Conservation (phyloP, 2,113 vertebrate species). For the Panthera uncia region DNA sequence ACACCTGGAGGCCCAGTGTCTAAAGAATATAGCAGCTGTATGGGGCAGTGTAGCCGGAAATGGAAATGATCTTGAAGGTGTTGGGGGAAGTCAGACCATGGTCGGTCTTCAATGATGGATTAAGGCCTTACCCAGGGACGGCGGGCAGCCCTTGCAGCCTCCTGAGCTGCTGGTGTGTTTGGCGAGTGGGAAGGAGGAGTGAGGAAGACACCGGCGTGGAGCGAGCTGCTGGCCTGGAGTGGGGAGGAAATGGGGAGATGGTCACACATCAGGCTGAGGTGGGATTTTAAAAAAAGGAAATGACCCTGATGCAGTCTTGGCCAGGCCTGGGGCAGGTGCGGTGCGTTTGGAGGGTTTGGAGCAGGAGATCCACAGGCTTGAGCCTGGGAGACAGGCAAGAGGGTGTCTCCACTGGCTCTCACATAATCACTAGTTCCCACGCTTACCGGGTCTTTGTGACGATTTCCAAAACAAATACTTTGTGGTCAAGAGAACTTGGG, state of each 20-base stretch:
- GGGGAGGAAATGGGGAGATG: fast-evolving
- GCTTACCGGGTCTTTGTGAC: neutral
- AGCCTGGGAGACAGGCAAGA: neutral
- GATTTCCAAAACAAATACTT: neutral
- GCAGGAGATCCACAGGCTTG: neutral
- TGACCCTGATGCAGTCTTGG: fast-evolving
- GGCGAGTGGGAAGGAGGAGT: neutral
- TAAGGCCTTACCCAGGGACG: neutral
- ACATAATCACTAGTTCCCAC: fast-evolving
- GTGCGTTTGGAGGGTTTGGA: neutral
- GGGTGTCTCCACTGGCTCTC: neutral
- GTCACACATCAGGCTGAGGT: fast-evolving
- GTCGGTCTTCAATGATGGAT: fast-evolving
- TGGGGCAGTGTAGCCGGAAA: fast-evolving
- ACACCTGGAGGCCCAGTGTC: neutral
- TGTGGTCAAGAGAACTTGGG: neutral
- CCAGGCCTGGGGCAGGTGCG: too few relatives aligned
- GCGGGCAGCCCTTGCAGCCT: neutral
- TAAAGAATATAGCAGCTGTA: neutral
- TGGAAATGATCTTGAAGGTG: too few relatives aligned
- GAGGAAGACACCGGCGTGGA: fast-evolving
- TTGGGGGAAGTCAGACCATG: fast-evolving
- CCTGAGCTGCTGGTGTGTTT: too few relatives aligned
- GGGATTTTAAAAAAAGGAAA: too few relatives aligned
- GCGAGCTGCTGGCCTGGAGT: fast-evolving